These are phyloP conservation scores for Caranx ignobilis DNA, from an alignment of 2,113 vertebrate species.

Conservation along the genomic window DNA sequence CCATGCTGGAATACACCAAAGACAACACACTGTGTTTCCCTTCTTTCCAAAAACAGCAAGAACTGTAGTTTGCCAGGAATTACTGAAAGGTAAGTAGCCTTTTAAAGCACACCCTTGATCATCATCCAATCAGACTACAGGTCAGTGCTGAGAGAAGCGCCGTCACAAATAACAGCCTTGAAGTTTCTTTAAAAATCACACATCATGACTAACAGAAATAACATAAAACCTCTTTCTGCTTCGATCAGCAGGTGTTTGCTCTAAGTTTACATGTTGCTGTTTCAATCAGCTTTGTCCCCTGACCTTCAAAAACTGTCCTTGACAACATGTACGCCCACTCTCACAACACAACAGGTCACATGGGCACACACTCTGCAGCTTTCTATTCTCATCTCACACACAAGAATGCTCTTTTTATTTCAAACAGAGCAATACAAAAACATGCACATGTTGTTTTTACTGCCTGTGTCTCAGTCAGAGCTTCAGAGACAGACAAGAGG, in stretches of 20 bases:
- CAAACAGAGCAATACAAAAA: conserved; percentile 21
- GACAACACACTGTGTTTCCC: conserved; percentile 53
- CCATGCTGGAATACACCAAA: conserved; percentile 81
- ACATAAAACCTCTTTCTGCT: neutral
- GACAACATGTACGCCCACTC: neutral
- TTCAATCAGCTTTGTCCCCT: neutral
- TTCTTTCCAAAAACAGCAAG: conserved; percentile 6
- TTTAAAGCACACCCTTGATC: too few relatives aligned
- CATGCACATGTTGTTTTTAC: neutral
- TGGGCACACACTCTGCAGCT: neutral
- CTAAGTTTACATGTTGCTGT: neutral
- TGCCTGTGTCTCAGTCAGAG: conserved; percentile 3
- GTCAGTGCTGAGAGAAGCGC: too few relatives aligned
- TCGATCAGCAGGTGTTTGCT: too few relatives aligned
- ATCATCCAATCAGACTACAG: too few relatives aligned
- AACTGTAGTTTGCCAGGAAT: neutral
- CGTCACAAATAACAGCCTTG: too few relatives aligned
- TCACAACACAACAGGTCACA: neutral
- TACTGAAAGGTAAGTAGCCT: too few relatives aligned
- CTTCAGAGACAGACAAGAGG: conserved; percentile 10
- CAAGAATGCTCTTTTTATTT: conserved; percentile 8
- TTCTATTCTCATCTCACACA: neutral
- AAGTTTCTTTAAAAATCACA: too few relatives aligned
- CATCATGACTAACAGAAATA: neutral
- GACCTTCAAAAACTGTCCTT: conserved; percentile 4